Base-by-base conservation (phyloP, 2,113 vertebrate species). In the Choloepus hoffmanni region DNA sequence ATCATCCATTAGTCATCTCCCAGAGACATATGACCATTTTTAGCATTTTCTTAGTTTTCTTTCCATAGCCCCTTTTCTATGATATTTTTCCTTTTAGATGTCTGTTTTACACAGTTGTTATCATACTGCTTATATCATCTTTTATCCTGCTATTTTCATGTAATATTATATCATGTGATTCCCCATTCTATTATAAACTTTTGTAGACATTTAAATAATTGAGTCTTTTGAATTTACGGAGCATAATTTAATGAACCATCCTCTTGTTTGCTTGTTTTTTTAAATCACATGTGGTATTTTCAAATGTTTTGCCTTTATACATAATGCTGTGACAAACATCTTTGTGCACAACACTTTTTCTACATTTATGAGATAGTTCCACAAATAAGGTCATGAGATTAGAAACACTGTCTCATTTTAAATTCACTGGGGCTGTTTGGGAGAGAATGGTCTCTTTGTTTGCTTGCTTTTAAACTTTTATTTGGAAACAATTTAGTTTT, bases 351-450 rank as follows among this genome's bases (percentile, higher is more conserved):
- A 43, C 36, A 50, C 73, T 86, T 91, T 50, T 10, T 67, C 26
- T 26, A 62, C 24, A 73, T 63, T 84, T 43, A 65, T 55, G 65
- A 79, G 50, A 40, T 65, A 58, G 26, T 93, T 77, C 70, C 40
- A 87, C 79, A 96, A 95, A 63, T 85, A 58, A 72, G 63, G 21
- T 70, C 33, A 53, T 77, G 53, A 90, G 48, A 55, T 72, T 92
- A 76, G 28, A 33, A 90, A 58, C 33, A 33, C 45, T 55, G 10
- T 91, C 24, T 87, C 94, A 87, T 89, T 97, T 94, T 89, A 84
- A 87, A 50, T 86, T 93, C 40, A 76, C 26, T 55, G 36, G 50
- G 50, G 65, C 40, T 78, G 26, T 79, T 2, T 55, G 50, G 50
- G 24, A 78, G 19, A 36, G 43, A 28, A 55, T 7, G 10, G 36